Base-by-base conservation (phyloP, 2,888 invertebrate species). In the Lithophane leautieri region DNA sequence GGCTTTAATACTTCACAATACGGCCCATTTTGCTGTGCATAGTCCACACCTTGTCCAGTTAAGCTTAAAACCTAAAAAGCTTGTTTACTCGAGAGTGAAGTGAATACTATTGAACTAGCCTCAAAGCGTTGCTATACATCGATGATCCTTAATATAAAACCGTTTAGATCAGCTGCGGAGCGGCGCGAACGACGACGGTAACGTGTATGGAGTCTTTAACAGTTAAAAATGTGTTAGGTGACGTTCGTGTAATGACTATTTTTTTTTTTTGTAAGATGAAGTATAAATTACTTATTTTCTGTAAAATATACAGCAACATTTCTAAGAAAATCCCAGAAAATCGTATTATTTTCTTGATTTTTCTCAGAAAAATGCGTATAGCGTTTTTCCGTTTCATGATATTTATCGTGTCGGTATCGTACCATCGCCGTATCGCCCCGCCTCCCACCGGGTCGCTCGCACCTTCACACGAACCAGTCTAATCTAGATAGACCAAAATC, bases 91-190 rank as follows among this genome's bases (percentile, higher is more conserved):
- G 83, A 84, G 85, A 86, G 76, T 85, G 84, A 79, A 86, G 82
- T 86, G 85, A 90, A 91, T 89, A 89, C 88, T 89, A 90, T 86
- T 76, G 89, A 85, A 70, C 92, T 94, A 94, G 94, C 95, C 94
- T 94, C 94, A 88, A 90, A 89, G 87, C 84, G 90, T 90, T 89
- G 82, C 88, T 90, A 87, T 40, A 88, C 86, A 91, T 89, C 84
- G 89, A 94, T 94, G 95, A 95, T 95, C 95, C 95, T 95, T 95
- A 95, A 95, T 95, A 95, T 95, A 95, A 95, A 91, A 93, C 87
- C 90, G 93, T 93, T 90, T 90, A 89, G 87, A 83, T 90, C 86
- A 87, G 86, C 88, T 86, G 88, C 85, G 83, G 79, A 79, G 86
- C 86, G 86, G 85, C 73, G 85, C 79, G 82, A 56, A 76, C 83